Conservation (phyloP, 2,113 vertebrate species). For the Trematomus loennbergii region DNA sequence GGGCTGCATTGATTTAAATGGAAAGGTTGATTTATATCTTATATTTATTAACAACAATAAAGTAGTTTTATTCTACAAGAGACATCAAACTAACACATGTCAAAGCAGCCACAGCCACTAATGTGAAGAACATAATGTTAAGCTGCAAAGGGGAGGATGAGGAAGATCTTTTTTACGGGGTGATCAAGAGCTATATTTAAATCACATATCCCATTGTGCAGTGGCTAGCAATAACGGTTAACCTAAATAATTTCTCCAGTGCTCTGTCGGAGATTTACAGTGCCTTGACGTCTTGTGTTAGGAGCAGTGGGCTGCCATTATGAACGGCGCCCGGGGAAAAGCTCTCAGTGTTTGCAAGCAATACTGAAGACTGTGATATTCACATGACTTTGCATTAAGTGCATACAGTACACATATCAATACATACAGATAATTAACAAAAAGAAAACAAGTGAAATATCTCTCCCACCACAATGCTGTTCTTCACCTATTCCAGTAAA, state of each 20-base stretch:
- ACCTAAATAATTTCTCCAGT: neutral
- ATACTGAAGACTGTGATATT: neutral
- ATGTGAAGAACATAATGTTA: no score
- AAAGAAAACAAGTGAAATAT: neutral
- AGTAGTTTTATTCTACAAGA: neutral
- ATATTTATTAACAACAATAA: neutral
- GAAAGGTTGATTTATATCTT: neutral
- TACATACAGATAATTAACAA: neutral
- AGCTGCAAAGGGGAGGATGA: no score
- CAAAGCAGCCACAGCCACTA: no score
- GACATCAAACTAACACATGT: neutral
- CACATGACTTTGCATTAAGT: neutral
- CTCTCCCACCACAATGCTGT: neutral
- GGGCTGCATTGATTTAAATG: neutral
- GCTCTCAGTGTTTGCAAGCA: neutral
- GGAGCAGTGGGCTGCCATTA: no score
- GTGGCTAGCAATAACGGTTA: neutral
- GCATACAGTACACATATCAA: neutral
- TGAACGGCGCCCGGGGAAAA: no score
- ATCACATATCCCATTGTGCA: neutral
- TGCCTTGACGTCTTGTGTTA: no score
- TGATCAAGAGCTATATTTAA: no score
- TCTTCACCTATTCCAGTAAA: neutral
- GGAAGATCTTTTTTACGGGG: no score
- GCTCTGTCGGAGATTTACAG: neutral